A percentile compares a stretch with the other conserved stretches of the same genome.
Conservation (phyloP, 2,797 vertebrate species). For the Gila robusta region DNA sequence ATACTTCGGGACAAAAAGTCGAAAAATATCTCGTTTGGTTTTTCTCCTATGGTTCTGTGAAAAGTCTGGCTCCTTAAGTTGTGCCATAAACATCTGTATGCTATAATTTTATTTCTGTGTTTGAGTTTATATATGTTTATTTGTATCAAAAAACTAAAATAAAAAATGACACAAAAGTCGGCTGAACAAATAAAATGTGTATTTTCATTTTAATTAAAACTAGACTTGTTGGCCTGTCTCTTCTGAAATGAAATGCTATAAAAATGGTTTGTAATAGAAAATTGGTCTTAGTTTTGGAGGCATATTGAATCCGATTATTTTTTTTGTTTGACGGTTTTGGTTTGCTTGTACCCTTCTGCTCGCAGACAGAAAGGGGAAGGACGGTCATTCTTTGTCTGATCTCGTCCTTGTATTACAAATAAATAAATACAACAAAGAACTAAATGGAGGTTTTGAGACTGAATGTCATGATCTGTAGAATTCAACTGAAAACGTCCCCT, state of each 20-base stretch:
- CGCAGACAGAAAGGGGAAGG: not conserved
- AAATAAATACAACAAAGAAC: conserved; percentile 37
- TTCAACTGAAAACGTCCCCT: conserved; percentile 26
- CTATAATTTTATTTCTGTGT: not conserved
- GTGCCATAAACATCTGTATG: not conserved
- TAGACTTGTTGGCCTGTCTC: not conserved
- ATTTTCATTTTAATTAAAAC: not conserved
- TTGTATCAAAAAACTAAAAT: not conserved
- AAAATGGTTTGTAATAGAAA: not conserved
- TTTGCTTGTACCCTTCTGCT: conserved; percentile 2
- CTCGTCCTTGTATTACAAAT: conserved; percentile 41
- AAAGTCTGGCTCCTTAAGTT: not conserved
- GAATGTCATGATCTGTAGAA: conserved; percentile 22
- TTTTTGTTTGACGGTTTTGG: not conserved
- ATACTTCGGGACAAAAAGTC: not conserved
- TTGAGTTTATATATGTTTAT: not conserved
- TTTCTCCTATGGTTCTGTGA: not conserved
- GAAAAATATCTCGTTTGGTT: no score
- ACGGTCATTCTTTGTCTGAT: conserved; percentile 12
- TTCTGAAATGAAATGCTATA: not conserved
- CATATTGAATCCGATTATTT: not conserved
- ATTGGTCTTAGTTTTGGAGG: not conserved
- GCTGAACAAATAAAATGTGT: not conserved
- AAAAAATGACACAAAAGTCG: not conserved
- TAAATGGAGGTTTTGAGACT: conserved; percentile 31